Evolutionary conservation across 2,113 vertebrate genomes (phyloP).

Genomic region (Oreochromis tanganicae): DNA sequence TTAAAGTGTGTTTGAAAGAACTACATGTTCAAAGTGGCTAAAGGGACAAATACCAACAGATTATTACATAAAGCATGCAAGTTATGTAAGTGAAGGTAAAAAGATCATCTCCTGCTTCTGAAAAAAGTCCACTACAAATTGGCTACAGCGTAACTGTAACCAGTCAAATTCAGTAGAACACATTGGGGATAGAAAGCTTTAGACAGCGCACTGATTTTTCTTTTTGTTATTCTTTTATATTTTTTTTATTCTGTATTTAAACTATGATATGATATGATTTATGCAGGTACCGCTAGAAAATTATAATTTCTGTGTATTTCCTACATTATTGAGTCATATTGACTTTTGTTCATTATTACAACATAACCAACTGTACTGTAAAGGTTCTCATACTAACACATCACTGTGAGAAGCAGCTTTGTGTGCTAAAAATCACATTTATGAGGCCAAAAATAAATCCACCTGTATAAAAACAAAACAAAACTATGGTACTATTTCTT

Average conservation of each 20-base stretch:
- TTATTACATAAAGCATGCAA: background rate
- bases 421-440: conserved; percentile 41
- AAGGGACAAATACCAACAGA: background rate
- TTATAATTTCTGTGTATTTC: conserved; percentile 15
- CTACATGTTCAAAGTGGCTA: conserved; percentile 4
- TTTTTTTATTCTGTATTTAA: conserved; percentile 72
- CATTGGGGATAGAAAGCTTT: background rate
- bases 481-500: background rate
- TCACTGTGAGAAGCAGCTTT: background rate
- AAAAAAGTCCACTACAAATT: background rate
- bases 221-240: conserved; percentile 10
- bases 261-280: conserved; percentile 24
- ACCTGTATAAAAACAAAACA: background rate
- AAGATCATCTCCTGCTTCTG: background rate
- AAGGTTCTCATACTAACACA: conserved; percentile 31
- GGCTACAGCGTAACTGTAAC: background rate
- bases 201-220: conserved; percentile 9
- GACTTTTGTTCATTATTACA: conserved; percentile 59
- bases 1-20: background rate
- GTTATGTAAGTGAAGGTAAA: background rate
- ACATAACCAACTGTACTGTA: conserved; percentile 35
- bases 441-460: conserved; percentile 44
- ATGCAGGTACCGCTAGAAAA: conserved; percentile 1
- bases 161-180: background rate
- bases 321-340: conserved; percentile 74